Conservation (phyloP, 2,888 invertebrate genomes). For the Tigriopus californicus region DNA sequence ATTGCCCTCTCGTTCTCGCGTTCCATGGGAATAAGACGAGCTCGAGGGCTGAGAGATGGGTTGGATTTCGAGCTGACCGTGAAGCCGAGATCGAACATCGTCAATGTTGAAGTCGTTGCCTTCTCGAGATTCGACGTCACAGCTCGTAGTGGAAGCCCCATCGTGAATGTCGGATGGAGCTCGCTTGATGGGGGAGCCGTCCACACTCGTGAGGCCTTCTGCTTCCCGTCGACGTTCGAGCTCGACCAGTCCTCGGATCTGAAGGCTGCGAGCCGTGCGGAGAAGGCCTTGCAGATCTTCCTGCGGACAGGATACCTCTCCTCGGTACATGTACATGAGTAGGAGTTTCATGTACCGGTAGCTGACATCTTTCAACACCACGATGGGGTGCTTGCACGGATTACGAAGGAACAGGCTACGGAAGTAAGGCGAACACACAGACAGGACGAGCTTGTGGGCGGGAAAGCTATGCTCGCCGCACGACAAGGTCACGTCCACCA, state of each 20-base stretch:
- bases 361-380: constrained; percentile 18
- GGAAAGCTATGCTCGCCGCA: constrained; percentile 19
- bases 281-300: constrained; percentile 17
- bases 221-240: not conserved
- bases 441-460: constrained; percentile 20
- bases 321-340: constrained; percentile 20
- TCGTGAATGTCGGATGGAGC: not conserved
- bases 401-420: constrained; percentile 19
- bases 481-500: constrained; percentile 19
- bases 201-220: not conserved
- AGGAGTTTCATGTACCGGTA: constrained; percentile 20
- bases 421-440: constrained; percentile 20
- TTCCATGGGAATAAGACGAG: no score
- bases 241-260: constrained; percentile 5
- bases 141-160: not conserved
- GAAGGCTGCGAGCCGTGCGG: not conserved
- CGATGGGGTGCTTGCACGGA: constrained; percentile 20
- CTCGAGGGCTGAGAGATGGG: not conserved
- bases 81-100: constrained; percentile 6
- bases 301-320: constrained; percentile 19
- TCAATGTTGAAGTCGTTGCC: constrained; percentile 2
- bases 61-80: constrained; percentile 8
- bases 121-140: not conserved
- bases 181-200: not conserved
- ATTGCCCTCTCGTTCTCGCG: not conserved